Base-by-base conservation (phyloP, 2,888 invertebrate species). In the Sinhomidia bicolor region DNA sequence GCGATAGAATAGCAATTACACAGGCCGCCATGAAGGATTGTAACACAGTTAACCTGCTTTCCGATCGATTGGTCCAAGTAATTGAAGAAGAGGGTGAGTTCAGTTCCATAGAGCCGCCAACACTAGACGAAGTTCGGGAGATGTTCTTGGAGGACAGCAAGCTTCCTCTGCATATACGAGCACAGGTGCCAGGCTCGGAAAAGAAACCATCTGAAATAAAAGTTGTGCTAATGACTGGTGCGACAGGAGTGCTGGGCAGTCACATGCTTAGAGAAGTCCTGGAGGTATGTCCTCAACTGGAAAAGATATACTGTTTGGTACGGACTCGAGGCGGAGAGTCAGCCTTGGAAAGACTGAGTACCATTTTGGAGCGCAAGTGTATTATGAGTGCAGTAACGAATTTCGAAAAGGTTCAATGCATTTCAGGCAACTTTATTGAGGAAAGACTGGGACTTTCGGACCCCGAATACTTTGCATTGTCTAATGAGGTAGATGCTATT, bases 81-180 rank as follows among this genome's bases (percentile, higher is more conserved):
- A 78, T 85, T 47, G 85, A 85, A 12, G 76, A 62, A 17, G 74
- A 74, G 4, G 85, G 65, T 0, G 78, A 78, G 29, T 62, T 51
- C 14, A 78, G 41, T 9, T 44, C 62, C 6, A n/a, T 26, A n/a
- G 36, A 44, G 9, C 85, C 78, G 0, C 78, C 85, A 12, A 47
- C 85, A 5, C 5, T 65, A 20, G 78, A 85, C 0, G 85, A 85
- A 78, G 17, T 78, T 29, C 7, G 23, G 7, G 47, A 17, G 7
- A 44, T 62, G 44, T 2, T 78, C 9, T 2, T 60, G 7, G 78
- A 62, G 32, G 85, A 85, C 44, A 26, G 41, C 32, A 29, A 62
- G 7, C 54, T 85, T 20, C 78, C 76, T 0, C 62, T 47, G 2
- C 2, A 78, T 4, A 78, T 85, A 0, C 3, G 12, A 41, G 26